These are phyloP conservation scores for Bombus soroeensis DNA, from an alignment of 1,140 invertebrate genomes.

Conservation along the genomic window DNA sequence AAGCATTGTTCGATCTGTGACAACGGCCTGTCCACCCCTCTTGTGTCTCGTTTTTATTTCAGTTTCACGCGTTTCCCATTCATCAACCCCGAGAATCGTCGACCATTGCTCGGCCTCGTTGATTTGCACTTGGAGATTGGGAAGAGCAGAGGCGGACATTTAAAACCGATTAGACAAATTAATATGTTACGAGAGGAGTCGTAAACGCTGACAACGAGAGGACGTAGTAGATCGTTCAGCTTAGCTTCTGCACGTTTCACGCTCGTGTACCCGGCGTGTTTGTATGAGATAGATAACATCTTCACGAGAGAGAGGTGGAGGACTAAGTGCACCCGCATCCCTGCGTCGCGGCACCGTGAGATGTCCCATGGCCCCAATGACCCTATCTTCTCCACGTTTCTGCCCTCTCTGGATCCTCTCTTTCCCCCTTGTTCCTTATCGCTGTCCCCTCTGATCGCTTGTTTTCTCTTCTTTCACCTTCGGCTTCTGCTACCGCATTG, in stretches of 20 bases:
- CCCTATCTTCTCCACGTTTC: slow-evolving; percentile 50
- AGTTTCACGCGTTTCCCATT: slow-evolving; percentile 28
- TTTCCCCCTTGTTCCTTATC: neutral
- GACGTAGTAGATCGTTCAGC: neutral
- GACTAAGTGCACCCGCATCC: slow-evolving; percentile 59
- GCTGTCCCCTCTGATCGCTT: slow-evolving; percentile 8
- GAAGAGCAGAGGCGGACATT: neutral
- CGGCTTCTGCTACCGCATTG: slow-evolving; percentile 46
- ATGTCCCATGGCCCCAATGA: slow-evolving; percentile 68
- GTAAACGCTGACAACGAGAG: slow-evolving; percentile 1
- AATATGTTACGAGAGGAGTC: slow-evolving; percentile 20
- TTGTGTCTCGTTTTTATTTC: slow-evolving; percentile 20
- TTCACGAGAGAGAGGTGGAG: slow-evolving; percentile 38
- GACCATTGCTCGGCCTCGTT: neutral
- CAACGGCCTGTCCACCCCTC: neutral
- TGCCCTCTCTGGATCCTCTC: neutral
- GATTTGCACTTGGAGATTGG: neutral
- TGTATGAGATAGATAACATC: slow-evolving; percentile 57
- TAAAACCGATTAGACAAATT: slow-evolving; percentile 33
- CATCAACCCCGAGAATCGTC: neutral
- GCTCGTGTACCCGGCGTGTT: slow-evolving; percentile 33
- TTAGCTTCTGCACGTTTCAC: neutral
- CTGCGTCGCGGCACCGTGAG: slow-evolving; percentile 45
- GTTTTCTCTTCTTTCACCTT: slow-evolving; percentile 29
- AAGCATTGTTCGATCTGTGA: slow-evolving; percentile 24